phyloP scores from a whole-genome alignment of 2,888 invertebrate genomes.

The Diadegma fenestrale region DNA sequence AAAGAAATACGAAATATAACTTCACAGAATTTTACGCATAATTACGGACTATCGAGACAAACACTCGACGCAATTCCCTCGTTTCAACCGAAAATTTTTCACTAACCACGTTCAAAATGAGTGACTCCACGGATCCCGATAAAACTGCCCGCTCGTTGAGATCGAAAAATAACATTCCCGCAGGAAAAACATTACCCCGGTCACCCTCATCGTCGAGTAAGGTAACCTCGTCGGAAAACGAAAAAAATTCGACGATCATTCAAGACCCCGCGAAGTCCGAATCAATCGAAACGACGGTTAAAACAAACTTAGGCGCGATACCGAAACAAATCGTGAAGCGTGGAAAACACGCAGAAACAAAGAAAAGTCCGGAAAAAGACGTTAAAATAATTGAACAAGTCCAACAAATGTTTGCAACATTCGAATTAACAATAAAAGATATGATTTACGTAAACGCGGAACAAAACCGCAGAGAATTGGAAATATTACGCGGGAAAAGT shows the following conservation, averaged over 20 bases:
- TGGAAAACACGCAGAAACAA: neutral
- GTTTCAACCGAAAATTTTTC: neutral
- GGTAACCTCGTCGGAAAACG: neutral
- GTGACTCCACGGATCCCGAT: neutral
- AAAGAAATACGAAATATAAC: neutral
- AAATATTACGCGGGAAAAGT: neutral
- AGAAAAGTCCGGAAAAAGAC: neutral
- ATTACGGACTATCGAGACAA: too few relatives aligned
- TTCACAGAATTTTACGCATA: neutral
- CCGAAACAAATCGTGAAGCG: neutral
- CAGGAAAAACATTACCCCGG: neutral
- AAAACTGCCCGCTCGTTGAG: neutral
- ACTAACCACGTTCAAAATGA: neutral
- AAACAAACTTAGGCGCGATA: neutral
- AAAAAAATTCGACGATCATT: neutral
- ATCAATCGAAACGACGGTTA: neutral
- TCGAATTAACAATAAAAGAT: neutral
- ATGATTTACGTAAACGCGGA: neutral
- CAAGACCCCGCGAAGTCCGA: neutral
- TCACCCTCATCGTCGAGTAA: conserved; percentile 1
- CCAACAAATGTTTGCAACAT: neutral
- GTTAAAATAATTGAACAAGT: neutral
- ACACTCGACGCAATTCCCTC: neutral
- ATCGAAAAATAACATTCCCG: neutral
- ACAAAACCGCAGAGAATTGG: neutral